A percentile compares a stretch with the other conserved stretches of the same genome.
Conservation (phyloP, 2,797 vertebrate species). For the Sebastes goodei region DNA sequence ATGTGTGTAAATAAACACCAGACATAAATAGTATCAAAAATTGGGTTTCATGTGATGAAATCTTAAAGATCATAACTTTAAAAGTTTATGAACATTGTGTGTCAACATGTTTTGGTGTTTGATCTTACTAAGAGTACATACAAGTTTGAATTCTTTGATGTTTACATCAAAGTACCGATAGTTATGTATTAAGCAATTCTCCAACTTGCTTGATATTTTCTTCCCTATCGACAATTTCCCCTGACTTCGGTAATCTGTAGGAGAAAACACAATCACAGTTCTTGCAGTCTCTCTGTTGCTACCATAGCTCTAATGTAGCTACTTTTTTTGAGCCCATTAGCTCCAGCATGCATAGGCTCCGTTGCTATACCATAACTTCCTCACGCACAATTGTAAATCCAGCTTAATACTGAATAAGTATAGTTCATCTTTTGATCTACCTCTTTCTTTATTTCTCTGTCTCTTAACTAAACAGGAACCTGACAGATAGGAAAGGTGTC, state of each 20-base stretch:
- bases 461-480: neutral
- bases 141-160: neutral
- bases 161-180: neutral
- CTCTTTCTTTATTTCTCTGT: neutral
- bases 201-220: neutral
- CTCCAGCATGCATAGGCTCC: neutral
- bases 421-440: neutral
- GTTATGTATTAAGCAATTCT: neutral
- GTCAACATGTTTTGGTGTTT: neutral
- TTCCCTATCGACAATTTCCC: neutral
- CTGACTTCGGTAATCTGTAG: neutral
- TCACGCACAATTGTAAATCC: neutral
- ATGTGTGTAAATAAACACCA: neutral
- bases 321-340: neutral
- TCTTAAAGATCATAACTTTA: neutral
- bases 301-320: neutral
- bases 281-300: neutral
- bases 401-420: neutral
- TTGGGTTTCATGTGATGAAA: neutral
- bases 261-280: neutral
- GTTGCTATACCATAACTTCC: neutral
- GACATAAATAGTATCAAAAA: neutral
- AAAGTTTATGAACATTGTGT: neutral
- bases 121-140: neutral
- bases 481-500: slow-evolving; percentile 16